These are phyloP conservation scores for Chaetodon auriga DNA, from an alignment of 2,113 vertebrate species.

Conservation along the genomic window DNA sequence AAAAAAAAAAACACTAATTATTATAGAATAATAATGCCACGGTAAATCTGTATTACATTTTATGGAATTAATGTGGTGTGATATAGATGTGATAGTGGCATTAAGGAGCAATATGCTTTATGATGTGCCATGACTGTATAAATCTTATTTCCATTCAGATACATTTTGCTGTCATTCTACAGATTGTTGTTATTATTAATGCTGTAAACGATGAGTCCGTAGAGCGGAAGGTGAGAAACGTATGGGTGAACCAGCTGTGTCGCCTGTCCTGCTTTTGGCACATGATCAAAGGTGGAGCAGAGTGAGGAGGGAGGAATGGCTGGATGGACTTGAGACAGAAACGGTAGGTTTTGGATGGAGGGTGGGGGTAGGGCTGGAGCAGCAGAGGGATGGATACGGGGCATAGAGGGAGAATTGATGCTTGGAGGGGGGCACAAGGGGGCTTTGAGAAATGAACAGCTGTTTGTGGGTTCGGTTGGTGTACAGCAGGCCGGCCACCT, in stretches of 20 bases:
- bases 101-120: neutral
- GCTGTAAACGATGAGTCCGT: conserved; percentile 10
- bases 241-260: conserved; percentile 59
- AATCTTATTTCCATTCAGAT: neutral
- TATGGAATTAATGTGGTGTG: neutral
- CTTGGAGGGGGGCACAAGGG: conserved; percentile 40
- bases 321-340: conserved; percentile 48
- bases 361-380: conserved; percentile 18
- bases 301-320: conserved; percentile 40
- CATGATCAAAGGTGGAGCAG: conserved; percentile 55
- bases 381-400: conserved; percentile 18
- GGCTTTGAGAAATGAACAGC: conserved; percentile 77
- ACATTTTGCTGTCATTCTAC: neutral
- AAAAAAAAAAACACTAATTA: neutral
- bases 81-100: neutral
- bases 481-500: conserved; percentile 70
- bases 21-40: neutral
- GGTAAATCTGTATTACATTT: neutral
- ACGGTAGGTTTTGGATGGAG: conserved; percentile 27
- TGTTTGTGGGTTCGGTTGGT: conserved; percentile 69
- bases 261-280: conserved; percentile 47
- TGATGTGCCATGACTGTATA: neutral
- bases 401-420: conserved; percentile 44
- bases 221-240: conserved; percentile 15
- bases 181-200: conserved; percentile 11